Evolutionary conservation across 2,888 invertebrate genomes (phyloP), one percentile per base, ranked within the genome.

Genomic region (Synanthedon vespiformis): DNA sequence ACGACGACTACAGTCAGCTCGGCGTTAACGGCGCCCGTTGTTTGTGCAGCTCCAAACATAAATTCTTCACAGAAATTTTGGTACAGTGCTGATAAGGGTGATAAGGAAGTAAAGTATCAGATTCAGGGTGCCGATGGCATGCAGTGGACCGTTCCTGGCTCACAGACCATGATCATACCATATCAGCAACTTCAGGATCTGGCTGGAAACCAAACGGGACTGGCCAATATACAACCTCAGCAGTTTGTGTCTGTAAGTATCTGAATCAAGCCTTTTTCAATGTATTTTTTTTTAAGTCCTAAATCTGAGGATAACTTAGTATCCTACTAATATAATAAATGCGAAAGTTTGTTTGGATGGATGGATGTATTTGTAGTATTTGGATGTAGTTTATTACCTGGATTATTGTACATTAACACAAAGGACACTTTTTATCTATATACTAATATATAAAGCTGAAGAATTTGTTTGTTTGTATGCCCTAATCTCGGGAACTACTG

Each of bases 91-190:
- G 86, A 87, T 54, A 86, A 86, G 58, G 77, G 77, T 5, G 87
- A 87, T 55, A 87, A 87, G 56, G 86, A 87, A 48, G 66, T 86
- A 4, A 86, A 84, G 58, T 87, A 86, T 54, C 85, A 86, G 50
- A 80, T 87, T 53, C 86, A 86, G 69, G 84, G 86, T 2, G 64
- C 74, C 13, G 87, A 87, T 40, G 77, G 77, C 0, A 75, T 87
- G 58, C 87, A 87, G 57, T 86, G 86, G 87, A 70, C 82, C 1
- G 68, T 87, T 54, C 87, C 87, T 0, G 85, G 85, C 1, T 81
- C 85, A 0, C 87, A 87, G 58, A 87, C 87, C 8, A 87, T 87
- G 87, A 59, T 86, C 54, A 86, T 87, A 55, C 87, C 87, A 3
- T 87, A 87, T 55, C 87, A 87, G 58, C 86, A 86, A 56, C 60